Conservation (phyloP, 1,140 invertebrate species). For the Paramacrobiotus metropolitanus region DNA sequence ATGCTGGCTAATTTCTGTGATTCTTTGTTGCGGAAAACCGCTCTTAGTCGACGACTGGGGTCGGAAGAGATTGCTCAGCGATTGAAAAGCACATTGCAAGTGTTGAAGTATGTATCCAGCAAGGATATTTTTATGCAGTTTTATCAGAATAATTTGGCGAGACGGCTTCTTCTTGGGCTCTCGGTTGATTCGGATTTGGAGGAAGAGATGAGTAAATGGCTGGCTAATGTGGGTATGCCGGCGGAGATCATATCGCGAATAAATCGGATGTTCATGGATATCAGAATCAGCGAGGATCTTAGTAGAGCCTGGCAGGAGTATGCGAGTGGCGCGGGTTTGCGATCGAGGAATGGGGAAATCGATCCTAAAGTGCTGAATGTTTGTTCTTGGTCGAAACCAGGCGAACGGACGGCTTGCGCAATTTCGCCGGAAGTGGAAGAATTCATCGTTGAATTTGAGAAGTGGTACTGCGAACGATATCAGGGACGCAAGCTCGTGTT, state of each 20-base stretch:
- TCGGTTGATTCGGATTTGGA: conserved; percentile 97
- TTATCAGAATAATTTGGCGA: conserved; percentile 90
- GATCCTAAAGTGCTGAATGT: conserved; percentile 78
- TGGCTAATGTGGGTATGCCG: conserved; percentile 78
- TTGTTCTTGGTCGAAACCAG: conserved; percentile 74
- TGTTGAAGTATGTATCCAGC: conserved; percentile 95
- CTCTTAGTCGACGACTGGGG: conserved; percentile 80
- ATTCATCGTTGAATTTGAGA: conserved; percentile 29
- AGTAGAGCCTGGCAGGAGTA: conserved; percentile 27
- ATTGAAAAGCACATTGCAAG: conserved; percentile 42
- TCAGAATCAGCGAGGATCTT: conserved; percentile 95
- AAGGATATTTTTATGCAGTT: conserved; percentile 99
- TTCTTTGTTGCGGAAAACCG: conserved; percentile 87
- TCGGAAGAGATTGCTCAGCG: conserved; percentile 90
- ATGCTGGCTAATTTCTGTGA: conserved; percentile 98
- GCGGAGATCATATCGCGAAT: conserved; percentile 97
- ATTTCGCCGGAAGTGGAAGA: conserved; percentile 92
- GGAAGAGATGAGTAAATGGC: conserved; percentile 95
- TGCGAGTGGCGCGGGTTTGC: not conserved
- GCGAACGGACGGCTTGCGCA: conserved; percentile 78
- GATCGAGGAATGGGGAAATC: conserved; percentile 21
- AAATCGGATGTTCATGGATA: conserved; percentile 82
- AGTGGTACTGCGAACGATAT: not conserved
- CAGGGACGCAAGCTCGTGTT: not conserved
- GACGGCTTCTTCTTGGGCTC: conserved; percentile 77